Evolutionary conservation across 2,113 vertebrate species (phyloP), one percentile per base, ranked within the genome.

Genomic region (Poicephalus meyeri): DNA sequence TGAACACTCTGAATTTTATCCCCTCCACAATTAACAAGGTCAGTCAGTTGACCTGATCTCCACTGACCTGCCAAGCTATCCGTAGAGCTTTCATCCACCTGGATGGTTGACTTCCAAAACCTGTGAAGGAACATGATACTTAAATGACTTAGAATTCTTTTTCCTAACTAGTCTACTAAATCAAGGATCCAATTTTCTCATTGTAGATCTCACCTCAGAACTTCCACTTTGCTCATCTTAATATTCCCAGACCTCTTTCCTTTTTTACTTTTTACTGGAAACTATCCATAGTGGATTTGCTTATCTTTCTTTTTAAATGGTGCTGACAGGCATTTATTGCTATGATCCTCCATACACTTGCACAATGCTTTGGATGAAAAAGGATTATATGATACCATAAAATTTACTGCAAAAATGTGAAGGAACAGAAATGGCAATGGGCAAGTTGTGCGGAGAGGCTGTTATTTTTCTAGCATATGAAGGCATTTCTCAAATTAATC

Each of bases 221-320:
- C 3, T 13, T 80, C 37, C 6, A 1, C 9, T 90, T 83, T 35
- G 2, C 10, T 63, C 28, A 29, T 49, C 15, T 80, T 50, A 55
- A 71, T 50, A 53, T 46, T 50, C 13, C 7, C 44, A 13, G 3
- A 39, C 4, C 2, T 70, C 11, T 61, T 72, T n/a, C 0, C 0
- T 23, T 84, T 68, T 80, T 91, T 55, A 35, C 0, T 68, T 86
- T 94, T 89, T 89, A 63, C 49, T 31, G 20, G 49, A 85, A 84
- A 33, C 6, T 71, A 21, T 55, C 37, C 23, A 24, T 50, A 55
- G 44, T 60, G 24, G 20, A 56, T 92, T 85, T 95, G 13, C 33
- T 61, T 66, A 18, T 65, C 58, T 69, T 81, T 19, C 7, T 79
- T 80, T 85, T 81, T 52, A 87, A 37, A 72, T 65, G 41, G 18